Evolutionary conservation across 2,113 vertebrate species (phyloP).

Genomic region (Hemicordylus capensis): DNA sequence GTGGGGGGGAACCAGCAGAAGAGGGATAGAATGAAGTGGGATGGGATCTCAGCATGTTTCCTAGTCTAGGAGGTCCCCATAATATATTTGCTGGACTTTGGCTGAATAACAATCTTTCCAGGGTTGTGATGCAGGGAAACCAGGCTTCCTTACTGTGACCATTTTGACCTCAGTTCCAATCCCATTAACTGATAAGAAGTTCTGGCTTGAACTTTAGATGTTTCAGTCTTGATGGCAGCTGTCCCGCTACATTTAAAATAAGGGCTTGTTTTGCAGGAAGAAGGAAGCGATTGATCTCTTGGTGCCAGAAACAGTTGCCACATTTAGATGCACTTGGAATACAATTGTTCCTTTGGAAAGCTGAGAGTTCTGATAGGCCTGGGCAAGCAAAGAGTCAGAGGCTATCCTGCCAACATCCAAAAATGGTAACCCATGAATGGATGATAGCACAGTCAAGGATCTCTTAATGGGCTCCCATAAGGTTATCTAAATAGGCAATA

Average conservation of each 20-base stretch:
- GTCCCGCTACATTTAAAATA: slow-evolving; percentile 12
- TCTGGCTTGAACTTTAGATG: neutral
- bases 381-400: slow-evolving; percentile 4
- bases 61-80: neutral
- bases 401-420: neutral
- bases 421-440: neutral
- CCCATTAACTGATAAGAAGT: slow-evolving; percentile 16
- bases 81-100: neutral
- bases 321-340: neutral
- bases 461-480: neutral
- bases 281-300: slow-evolving; percentile 46
- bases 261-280: slow-evolving; percentile 45
- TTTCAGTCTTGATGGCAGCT: rapidly evolving
- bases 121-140: neutral
- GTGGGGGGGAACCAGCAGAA: neutral
- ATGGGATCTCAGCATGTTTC: neutral
- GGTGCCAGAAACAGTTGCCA: neutral
- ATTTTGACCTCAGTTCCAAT: neutral
- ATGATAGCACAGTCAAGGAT: neutral
- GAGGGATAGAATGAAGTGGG: neutral
- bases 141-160: neutral
- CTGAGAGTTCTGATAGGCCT: slow-evolving; percentile 15
- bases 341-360: neutral
- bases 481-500: slow-evolving; percentile 55
- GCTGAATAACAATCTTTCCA: neutral